Percentiles rank a stretch among this genome's conserved stretches.
These are phyloP conservation scores for Dreissena polymorpha DNA, from an alignment of 1,140 invertebrate genomes.

Conservation along the genomic window DNA sequence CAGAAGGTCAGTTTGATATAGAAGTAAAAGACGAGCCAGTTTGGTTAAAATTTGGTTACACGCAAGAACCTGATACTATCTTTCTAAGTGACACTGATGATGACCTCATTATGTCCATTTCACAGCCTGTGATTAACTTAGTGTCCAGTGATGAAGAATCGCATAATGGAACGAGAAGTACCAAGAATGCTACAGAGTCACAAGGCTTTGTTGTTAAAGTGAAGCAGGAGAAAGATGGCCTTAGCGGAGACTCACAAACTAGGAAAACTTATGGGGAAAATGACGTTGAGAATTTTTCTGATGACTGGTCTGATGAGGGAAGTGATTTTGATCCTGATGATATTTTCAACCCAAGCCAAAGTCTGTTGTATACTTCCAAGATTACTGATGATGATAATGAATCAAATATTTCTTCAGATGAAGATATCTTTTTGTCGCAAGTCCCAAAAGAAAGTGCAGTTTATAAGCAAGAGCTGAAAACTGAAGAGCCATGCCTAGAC, in stretches of 20 bases:
- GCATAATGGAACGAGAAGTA: not conserved
- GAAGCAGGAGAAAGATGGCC: slow-evolving; percentile 17
- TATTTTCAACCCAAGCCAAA: too few species aligned
- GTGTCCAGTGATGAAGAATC: slow-evolving; percentile 28
- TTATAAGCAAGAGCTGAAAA: not conserved
- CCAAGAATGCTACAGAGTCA: not conserved
- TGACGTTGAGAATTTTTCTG: slow-evolving; percentile 8
- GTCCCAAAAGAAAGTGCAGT: not conserved
- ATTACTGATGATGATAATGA: not conserved
- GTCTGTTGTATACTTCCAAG: too few species aligned
- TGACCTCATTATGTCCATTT: slow-evolving; percentile 31
- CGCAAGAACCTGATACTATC: slow-evolving; percentile 44
- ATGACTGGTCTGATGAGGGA: slow-evolving; percentile 44
- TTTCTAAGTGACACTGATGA: slow-evolving; percentile 47
- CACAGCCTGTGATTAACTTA: slow-evolving; percentile 36
- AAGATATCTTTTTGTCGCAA: slow-evolving; percentile 7
- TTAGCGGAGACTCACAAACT: not conserved
- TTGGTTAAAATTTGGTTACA: slow-evolving; percentile 33
- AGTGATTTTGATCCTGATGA: slow-evolving; percentile 49
- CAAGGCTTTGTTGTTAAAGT: slow-evolving; percentile 15
- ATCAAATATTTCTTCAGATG: slow-evolving; percentile 17
- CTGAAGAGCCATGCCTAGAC: too few species aligned
- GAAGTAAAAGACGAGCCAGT: slow-evolving; percentile 32
- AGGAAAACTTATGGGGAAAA: not conserved
- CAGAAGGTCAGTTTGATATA: not conserved